phyloP scores from a whole-genome alignment of 1,140 invertebrate genomes.

The Drosophila fuyamai region DNA sequence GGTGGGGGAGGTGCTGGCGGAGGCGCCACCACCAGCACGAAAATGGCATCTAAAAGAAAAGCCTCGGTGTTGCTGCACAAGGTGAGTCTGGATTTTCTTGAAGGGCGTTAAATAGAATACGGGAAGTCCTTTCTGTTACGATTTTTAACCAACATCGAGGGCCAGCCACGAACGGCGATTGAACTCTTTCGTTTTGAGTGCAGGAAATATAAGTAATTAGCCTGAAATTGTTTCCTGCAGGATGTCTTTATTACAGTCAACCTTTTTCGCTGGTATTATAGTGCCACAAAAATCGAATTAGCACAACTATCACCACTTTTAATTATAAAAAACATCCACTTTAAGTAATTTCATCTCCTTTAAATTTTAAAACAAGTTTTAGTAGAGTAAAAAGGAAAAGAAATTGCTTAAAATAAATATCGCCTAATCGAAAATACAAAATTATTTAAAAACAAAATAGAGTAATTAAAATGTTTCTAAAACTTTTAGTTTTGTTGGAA shows the following conservation, averaged over 20 bases:
- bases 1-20: constrained; percentile 83
- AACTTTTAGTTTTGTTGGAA: too few species aligned
- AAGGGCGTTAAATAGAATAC: neutral
- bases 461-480: too few species aligned
- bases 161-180: neutral
- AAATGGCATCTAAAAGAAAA: constrained; percentile 85
- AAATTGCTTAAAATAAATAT: too few species aligned
- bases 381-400: too few species aligned
- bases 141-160: neutral
- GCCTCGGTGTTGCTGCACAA: constrained; percentile 84
- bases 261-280: neutral
- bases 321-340: neutral
- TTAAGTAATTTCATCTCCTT: too few species aligned
- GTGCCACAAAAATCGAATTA: neutral
- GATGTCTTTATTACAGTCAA: too few species aligned
- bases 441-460: too few species aligned
- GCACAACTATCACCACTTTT: neutral
- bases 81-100: constrained; percentile 59
- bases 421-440: too few species aligned
- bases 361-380: too few species aligned
- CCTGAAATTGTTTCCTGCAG: neutral
- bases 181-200: constrained; percentile 39
- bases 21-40: constrained; percentile 82
- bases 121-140: neutral
- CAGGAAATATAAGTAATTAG: neutral